Base-by-base conservation (phyloP, 1,140 invertebrate species). In the Phthorimaea operculella region DNA sequence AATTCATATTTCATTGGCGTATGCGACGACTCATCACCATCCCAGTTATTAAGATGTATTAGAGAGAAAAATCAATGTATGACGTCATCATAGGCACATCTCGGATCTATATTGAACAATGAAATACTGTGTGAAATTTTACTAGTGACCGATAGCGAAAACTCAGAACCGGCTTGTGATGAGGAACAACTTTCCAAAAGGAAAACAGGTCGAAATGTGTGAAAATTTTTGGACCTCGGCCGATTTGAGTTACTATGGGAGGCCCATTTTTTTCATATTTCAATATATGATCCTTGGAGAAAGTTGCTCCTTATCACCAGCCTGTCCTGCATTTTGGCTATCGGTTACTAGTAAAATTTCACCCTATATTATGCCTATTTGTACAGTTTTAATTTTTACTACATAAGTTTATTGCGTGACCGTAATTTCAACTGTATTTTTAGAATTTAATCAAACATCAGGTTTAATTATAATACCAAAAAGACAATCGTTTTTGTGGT, bases 401-500 rank as follows among this genome's bases (percentile, higher is more conserved):
- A 60, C 51, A 54, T 58, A 54, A 59, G 56, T 45, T 59, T 60
- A 59, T 61, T 57, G 62, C 68, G 63, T 68, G 55, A 55, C 56
- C 55, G 57, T 68, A 67, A 63, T 69, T 66, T 69, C 57, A 72
- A 74, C 55, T 63, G 60, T 73, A 64, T 67, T 66, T 64, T 70
- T 72, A 71, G 65, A 64, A 42, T 33, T 61, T 59, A 65, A 59
- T 64, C 52, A 59, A 65, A 66, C 62, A 58, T 71, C 65, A 28
- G 64, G 64, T 72, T 66, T 69, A 67, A 60, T 54, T 63, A 62
- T 60, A 28, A 28, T 28, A 28, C 21, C 21, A 62, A 77, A 79
- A 78, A 78, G 72, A 78, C 73, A 77, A 56, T 50, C 54, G 52
- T 68, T 69, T 50, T 75, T 70, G 65, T 65, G 12, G 36, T 71